Evolutionary conservation across 2,797 vertebrate genomes (phyloP), one percentile per base, ranked within the genome.

Genomic region (Phataginus tetradactyla): DNA sequence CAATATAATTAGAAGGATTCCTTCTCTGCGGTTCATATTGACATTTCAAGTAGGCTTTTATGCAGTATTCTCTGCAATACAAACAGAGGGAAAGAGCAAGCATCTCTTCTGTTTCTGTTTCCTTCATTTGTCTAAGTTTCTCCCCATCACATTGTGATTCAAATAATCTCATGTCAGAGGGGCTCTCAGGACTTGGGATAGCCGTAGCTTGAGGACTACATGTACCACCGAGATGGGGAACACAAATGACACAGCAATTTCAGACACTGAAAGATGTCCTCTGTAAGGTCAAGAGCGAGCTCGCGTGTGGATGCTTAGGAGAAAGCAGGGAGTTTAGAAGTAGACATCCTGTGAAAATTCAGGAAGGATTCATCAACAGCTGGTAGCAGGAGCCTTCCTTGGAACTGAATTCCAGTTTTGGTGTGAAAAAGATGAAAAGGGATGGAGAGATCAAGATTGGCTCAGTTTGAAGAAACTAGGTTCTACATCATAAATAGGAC

Each of bases 401-500:
- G 53, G 37, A 10, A 20, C 20, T 42, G 10, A 94, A 64, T 12
- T 86, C 59, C 39, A 53, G 11, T 55, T 88, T 83, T 59, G 23
- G 5, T 69, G 45, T 84, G 61, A 90, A 72, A 75, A 17, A 55
- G 59, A 49, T 78, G 42, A 21, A 79, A 96, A 80, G 2, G 7
- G 14, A 51, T 63, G 20, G 37, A 83, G 92, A 94, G 59, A 59
- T 63, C 7, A 39, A 84, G 59, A 57, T 2, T 39, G 27, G 21
- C 21, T 89, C 11, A 8, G 21, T 53, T 53, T 95, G 68, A 94
- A 90, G 37, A 77, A 84, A 91, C 8, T 34, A 4, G 27, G 13
- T 37, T 95, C 17, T 75, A 69, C 81, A 53, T 95, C 69, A 90
- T n/a, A 86, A 84, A 25, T 95, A 15, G 80, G 45, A n/a, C 29